Evolutionary conservation across 2,113 vertebrate genomes (phyloP), one percentile per base, ranked within the genome.

Genomic region (Ptychochromis oligacanthus): DNA sequence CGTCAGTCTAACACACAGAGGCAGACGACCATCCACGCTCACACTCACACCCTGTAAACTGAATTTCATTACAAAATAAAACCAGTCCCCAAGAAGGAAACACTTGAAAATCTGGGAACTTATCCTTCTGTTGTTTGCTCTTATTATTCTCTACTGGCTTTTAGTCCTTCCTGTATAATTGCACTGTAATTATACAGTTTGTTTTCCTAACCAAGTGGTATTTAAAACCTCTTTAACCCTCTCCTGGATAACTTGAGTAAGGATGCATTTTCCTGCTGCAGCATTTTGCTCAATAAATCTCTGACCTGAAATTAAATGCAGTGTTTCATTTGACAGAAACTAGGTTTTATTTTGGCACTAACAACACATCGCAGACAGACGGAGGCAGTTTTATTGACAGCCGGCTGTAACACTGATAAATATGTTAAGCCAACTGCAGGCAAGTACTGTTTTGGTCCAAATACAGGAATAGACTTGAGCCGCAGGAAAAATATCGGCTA

Each of bases 341-440:
- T 72, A 2, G 0, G 11, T 34, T 72, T 72, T 72, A 28, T 72
- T 54, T 54, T 72, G 67, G 18, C 67, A 72, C 67, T 31, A 52
- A 52, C 65, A 20, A 24, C 6, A 52, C 43, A 31, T 72, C 67
- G 8, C 46, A 8, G 26, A 72, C 67, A 72, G 67, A 72, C 26
- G 67, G 67, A 52, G 11, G 18, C 67, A 72, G 67, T 72, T 72
- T 72, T 72, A 72, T 54, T 72, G 67, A 72, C 67, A 72, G 67
- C 26, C 46, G 67, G 67, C 46, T 54, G 46, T 54, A 52, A 72
- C 67, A 72, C 67, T 54, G 67, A 72, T 54, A 72, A 72, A 72
- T 72, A 72, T 72, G 67, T 54, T 72, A 72, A 72, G 67, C 67
- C 67, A 54, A 54, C 67, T 72, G 67, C 67, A 54, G 67, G 46